These are phyloP conservation scores for Melopsittacus undulatus DNA, from an alignment of 2,797 vertebrate genomes.

Conservation along the genomic window DNA sequence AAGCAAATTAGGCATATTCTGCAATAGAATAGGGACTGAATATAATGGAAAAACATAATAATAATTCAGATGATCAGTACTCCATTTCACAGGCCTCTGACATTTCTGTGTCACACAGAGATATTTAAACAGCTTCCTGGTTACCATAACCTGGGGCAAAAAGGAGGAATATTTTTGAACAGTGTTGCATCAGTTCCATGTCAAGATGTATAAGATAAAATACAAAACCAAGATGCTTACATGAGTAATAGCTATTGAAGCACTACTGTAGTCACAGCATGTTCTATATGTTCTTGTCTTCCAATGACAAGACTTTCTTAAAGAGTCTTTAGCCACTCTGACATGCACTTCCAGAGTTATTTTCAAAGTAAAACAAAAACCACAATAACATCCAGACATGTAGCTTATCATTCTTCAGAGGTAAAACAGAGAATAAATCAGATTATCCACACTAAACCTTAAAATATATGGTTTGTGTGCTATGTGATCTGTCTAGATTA, in stretches of 20 bases:
- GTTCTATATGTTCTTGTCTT: background rate
- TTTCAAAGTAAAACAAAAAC: background rate
- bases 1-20: background rate
- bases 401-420: background rate
- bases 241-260: background rate
- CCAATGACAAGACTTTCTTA: background rate
- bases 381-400: background rate
- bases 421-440: background rate
- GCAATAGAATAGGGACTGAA: background rate
- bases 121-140: background rate
- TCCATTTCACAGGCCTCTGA: background rate
- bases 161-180: background rate
- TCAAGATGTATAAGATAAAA: background rate
- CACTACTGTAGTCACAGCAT: background rate
- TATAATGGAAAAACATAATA: background rate
- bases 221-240: background rate
- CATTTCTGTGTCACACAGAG: background rate
- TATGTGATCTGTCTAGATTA: background rate
- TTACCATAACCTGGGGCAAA: background rate
- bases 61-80: background rate
- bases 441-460: background rate
- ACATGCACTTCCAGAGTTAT: background rate
- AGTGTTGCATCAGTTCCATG: background rate
- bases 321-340: background rate
- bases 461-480: background rate